Base-by-base conservation (phyloP, 2,888 invertebrate genomes). In the Criorhina ranunculi region DNA sequence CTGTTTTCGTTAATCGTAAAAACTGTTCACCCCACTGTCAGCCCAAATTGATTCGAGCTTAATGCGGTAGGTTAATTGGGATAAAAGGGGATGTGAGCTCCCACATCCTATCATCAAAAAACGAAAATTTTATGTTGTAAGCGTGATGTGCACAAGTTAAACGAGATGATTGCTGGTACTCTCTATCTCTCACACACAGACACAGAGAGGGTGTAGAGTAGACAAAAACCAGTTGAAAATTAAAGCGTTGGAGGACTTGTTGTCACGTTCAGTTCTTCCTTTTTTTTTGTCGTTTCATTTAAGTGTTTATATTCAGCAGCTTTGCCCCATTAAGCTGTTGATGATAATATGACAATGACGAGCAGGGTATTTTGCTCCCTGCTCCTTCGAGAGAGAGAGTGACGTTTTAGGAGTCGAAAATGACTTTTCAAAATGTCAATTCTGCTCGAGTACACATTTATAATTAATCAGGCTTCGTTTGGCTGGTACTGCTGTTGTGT, bases 281-380 rank as follows among this genome's bases (percentile, higher is more conserved):
- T 1, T 57, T 46, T 55, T 49, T 8, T 53, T 62, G 5, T 62
- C 59, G 59, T 49, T 17, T 40, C 29, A n/a, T 67, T 72, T 51
- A 79, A 85, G 85, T 85, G 79, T 70, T 85, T 76, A 66, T 66
- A 64, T 80, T 80, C 70, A 70, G 69, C 69, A 80, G 80, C 75
- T 70, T 66, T 76, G 70, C 64, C 44, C 85, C 80, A 85, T 85
- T 85, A 85, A 85, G 75, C 66, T 80, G 76, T 72, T 80, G 75
- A 85, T 76, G 85, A 60, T 76, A 85, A 85, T 85, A 79, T 85
- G 79, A 85, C 75, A 85, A 79, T 79, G 85, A 85, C 79, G 51
- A 46, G 33, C n/a, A 19, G 17, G 31, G 69, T 51, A 46, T 62
- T 53, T 69, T 69, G 44, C 59, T 53, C 12, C 62, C 42, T 78